phyloP scores from a whole-genome alignment of 2,113 vertebrate species.

The Hippocampus comes region DNA sequence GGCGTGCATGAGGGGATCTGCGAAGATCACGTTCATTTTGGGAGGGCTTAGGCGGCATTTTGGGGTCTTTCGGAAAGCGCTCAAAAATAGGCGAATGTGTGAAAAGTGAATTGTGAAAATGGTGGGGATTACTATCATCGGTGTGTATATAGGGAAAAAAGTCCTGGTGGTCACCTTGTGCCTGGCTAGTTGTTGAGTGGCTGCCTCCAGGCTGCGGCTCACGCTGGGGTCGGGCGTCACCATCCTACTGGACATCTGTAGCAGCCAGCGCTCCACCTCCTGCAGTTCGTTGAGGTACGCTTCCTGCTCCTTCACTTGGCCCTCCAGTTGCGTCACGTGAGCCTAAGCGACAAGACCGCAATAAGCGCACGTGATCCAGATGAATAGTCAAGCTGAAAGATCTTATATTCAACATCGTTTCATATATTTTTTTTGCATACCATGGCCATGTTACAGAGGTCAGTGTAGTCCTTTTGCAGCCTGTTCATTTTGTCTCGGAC shows the following conservation, averaged over 20 bases:
- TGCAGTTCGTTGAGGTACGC: constrained; percentile 87
- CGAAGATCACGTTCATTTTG: too few relatives aligned
- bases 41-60: too few relatives aligned
- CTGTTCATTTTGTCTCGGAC: constrained; percentile 79
- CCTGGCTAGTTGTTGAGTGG: constrained; percentile 90
- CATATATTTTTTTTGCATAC: constrained; percentile 61
- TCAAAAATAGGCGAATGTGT: not conserved
- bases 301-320: constrained; percentile 88
- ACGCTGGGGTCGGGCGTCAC: constrained; percentile 84
- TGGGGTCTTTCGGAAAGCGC: too few relatives aligned
- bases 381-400: not conserved
- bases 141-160: too few relatives aligned
- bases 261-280: constrained; percentile 91
- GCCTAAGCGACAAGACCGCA: constrained; percentile 59
- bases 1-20: too few relatives aligned
- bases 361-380: not conserved
- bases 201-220: constrained; percentile 79
- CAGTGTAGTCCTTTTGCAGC: constrained; percentile 80
- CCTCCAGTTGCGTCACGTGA: constrained; percentile 77
- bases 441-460: constrained; percentile 76
- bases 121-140: not conserved
- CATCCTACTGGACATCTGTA: constrained; percentile 93
- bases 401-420: not conserved
- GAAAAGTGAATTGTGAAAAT: not conserved
- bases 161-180: constrained; percentile 81